Evolutionary conservation across 2,797 vertebrate genomes (phyloP).

Genomic region (Dendrocincla tyrannina): DNA sequence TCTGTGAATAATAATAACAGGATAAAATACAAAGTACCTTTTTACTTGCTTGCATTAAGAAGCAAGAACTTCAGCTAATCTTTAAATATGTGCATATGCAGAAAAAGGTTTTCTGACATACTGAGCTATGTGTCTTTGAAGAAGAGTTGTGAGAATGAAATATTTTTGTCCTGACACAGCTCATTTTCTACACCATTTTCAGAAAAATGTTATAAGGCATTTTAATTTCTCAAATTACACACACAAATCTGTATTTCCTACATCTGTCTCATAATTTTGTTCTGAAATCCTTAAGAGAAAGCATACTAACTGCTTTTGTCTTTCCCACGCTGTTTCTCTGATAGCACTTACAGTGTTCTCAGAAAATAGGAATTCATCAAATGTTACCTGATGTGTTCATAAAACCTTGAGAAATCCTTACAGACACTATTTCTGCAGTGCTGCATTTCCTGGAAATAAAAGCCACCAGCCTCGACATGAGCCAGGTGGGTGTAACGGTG

Average conservation of each 20-base stretch:
- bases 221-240: not conserved
- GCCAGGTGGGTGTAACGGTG: rapidly evolving
- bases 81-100: not conserved
- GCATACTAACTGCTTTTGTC: not conserved
- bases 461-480: not conserved
- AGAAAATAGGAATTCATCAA: not conserved
- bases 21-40: not conserved
- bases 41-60: not conserved
- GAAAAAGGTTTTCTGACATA: not conserved
- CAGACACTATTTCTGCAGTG: not conserved
- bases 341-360: not conserved
- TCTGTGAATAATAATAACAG: not conserved
- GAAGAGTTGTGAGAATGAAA: not conserved
- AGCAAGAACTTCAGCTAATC: not conserved
- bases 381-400: not conserved
- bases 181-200: not conserved
- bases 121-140: not conserved
- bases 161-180: not conserved
- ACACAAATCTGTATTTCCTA: not conserved
- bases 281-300: not conserved
- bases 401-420: not conserved
- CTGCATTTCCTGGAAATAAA: not conserved
- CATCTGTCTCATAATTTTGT: not conserved
- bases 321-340: not conserved
- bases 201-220: not conserved